phyloP scores from a whole-genome alignment of 2,113 vertebrate species.

The Gallinago jamesoni region DNA sequence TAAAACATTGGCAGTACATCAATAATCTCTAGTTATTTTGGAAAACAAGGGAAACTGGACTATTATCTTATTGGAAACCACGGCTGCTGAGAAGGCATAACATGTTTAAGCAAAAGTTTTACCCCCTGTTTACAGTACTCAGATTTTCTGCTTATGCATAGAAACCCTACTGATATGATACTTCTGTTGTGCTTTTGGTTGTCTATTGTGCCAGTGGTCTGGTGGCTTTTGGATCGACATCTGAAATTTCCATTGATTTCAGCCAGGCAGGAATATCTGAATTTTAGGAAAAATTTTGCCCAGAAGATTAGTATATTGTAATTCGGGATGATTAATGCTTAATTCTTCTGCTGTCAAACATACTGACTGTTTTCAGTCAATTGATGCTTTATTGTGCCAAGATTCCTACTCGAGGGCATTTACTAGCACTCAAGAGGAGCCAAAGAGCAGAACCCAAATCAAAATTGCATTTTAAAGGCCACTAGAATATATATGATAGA shows the following conservation, averaged over 20 bases:
- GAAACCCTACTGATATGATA: neutral
- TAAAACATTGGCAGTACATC: conserved; percentile 48
- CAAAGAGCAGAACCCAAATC: neutral
- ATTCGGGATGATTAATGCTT: neutral
- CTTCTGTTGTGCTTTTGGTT: neutral
- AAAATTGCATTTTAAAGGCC: neutral
- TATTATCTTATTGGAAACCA: neutral
- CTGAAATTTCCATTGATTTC: neutral
- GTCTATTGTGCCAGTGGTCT: neutral
- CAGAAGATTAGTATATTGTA: accelerated
- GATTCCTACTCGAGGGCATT: neutral
- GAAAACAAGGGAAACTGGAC: conserved; percentile 29
- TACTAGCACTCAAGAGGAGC: neutral
- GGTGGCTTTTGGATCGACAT: neutral
- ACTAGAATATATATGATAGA: neutral
- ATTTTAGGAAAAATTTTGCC: neutral
- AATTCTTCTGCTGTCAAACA: neutral
- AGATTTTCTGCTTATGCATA: neutral
- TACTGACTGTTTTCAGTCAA: neutral
- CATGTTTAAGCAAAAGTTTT: neutral
- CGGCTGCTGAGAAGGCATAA: conserved; percentile 16
- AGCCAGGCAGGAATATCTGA: neutral
- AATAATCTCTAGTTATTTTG: conserved; percentile 34
- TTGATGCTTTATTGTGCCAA: neutral
- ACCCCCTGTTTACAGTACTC: neutral